A percentile compares a stretch with the other conserved stretches of the same genome.
phyloP scores from a whole-genome alignment of 2,888 invertebrate species.

The Sipha maydis region DNA sequence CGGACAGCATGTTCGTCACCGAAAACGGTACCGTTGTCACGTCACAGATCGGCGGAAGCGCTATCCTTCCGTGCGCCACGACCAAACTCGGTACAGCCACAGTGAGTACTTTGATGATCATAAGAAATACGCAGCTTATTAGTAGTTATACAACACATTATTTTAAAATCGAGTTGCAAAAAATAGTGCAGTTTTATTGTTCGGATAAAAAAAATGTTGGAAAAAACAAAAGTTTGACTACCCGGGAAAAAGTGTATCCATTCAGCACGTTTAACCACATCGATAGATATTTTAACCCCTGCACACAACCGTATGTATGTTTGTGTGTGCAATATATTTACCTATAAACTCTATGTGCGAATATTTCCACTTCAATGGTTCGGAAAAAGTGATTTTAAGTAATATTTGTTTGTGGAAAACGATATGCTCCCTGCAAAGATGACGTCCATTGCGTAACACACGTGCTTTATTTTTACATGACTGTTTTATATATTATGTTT shows the following conservation, averaged over 20 bases:
- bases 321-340: too few relatives aligned
- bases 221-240: neutral
- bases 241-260: neutral
- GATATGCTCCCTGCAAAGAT: too few relatives aligned
- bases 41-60: conserved; percentile 71
- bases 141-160: too few relatives aligned
- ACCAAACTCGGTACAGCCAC: conserved; percentile 70
- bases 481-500: too few relatives aligned
- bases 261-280: neutral
- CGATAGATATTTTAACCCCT: neutral
- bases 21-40: conserved; percentile 70
- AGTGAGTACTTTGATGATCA: conserved; percentile 67
- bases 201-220: neutral
- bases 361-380: neutral
- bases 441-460: too few relatives aligned
- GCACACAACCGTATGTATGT: neutral
- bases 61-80: conserved; percentile 70
- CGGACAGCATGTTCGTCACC: conserved; percentile 68
- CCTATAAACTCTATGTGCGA: too few relatives aligned
- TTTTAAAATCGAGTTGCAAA: neutral
- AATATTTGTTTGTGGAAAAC: too few relatives aligned
- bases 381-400: too few relatives aligned
- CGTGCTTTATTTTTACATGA: too few relatives aligned
- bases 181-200: neutral
- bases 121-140: too few relatives aligned